These are phyloP conservation scores for Lasioglossum oenotherae DNA, from an alignment of 2,888 invertebrate species.

Conservation along the genomic window DNA sequence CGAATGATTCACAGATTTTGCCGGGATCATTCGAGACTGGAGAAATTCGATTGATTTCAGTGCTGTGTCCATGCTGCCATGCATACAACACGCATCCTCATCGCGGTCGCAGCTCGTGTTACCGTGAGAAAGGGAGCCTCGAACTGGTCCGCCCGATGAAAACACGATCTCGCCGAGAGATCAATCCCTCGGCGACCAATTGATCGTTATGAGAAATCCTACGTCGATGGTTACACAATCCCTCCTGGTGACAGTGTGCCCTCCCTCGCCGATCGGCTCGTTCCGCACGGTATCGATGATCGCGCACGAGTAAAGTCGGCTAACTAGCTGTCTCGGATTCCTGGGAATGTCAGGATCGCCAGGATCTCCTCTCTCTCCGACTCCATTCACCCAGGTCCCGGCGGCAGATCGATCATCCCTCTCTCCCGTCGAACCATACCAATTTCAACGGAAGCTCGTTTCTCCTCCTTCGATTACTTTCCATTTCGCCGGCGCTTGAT, in stretches of 20 bases:
- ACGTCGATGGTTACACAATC: constrained; percentile 62
- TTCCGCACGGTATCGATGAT: constrained; percentile 28
- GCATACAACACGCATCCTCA: constrained; percentile 9
- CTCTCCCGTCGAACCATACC: neutral
- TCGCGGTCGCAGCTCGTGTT: constrained; percentile 65
- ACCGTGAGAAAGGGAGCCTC: constrained; percentile 67
- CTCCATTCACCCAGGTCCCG: neutral
- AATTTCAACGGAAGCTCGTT: neutral
- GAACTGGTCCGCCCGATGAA: constrained; percentile 59
- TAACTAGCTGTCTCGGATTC: constrained; percentile 48
- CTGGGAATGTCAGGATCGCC: constrained; percentile 40
- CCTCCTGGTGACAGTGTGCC: constrained; percentile 4
- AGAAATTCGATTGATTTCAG: constrained; percentile 60
- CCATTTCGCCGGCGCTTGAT: neutral
- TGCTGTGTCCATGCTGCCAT: constrained; percentile 5
- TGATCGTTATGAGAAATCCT: constrained; percentile 70
- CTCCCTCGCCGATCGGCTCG: neutral
- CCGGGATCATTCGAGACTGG: neutral
- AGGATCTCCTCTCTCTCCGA: neutral
- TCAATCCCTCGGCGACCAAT: constrained; percentile 43
- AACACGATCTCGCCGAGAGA: constrained; percentile 41
- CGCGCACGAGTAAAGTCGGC: neutral
- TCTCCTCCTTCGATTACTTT: constrained; percentile 21
- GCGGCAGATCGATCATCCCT: constrained; percentile 12
- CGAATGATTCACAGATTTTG: neutral